phyloP scores from a whole-genome alignment of 2,113 vertebrate genomes.

The Cololabis saira region DNA sequence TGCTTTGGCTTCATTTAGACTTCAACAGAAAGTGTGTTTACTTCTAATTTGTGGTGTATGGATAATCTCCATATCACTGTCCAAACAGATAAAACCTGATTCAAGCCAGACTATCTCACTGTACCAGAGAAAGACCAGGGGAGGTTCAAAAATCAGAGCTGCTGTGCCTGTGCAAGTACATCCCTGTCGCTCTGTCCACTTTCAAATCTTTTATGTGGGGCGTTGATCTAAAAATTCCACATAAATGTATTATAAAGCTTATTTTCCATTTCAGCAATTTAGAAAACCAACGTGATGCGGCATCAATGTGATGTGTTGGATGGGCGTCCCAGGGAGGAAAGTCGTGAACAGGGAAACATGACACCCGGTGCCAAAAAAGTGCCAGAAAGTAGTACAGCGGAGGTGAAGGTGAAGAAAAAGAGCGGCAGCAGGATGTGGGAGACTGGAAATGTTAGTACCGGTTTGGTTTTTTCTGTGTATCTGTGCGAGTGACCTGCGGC shows the following conservation, averaged over 20 bases:
- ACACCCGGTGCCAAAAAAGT: background rate
- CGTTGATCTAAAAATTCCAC: no score
- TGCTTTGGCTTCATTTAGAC: conserved; percentile 16
- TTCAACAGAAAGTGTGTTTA: conserved; percentile 34
- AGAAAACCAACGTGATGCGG: no score
- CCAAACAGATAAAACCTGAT: conserved; percentile 57
- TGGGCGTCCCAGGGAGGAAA: background rate
- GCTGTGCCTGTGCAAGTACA: conserved; percentile 19
- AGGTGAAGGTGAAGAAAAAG: conserved; percentile 13
- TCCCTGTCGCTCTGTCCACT: background rate
- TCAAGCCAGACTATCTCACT: conserved; percentile 48
- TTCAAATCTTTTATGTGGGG: no score
- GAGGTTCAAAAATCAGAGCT: conserved; percentile 37
- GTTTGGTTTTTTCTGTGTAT: background rate
- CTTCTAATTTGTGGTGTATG: conserved; percentile 41
- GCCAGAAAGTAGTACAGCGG: conserved; percentile 13
- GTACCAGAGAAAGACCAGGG: conserved; percentile 39
- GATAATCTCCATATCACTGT: conserved; percentile 50
- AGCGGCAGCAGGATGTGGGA: conserved; percentile 9
- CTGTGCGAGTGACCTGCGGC: background rate
- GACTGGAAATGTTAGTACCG: conserved; percentile 13
- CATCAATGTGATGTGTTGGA: no score
- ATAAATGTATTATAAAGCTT: no score
- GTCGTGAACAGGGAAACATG: background rate
- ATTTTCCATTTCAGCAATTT: no score